These are phyloP conservation scores for Morinoia aosen DNA, from an alignment of 2,888 invertebrate species.

Conservation along the genomic window DNA sequence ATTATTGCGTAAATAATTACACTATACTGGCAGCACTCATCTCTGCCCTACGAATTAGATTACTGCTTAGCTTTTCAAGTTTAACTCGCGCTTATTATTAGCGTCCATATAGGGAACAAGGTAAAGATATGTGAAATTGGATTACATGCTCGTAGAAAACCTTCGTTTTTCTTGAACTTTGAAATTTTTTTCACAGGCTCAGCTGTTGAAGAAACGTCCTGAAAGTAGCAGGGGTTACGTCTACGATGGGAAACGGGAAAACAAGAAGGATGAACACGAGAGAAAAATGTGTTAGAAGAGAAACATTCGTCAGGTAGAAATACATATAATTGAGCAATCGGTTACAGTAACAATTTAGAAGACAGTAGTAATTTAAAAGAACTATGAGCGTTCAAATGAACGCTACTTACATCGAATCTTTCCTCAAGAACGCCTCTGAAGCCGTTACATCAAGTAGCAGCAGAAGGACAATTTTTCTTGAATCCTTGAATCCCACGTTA, in stretches of 20 bases:
- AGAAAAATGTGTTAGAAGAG: neutral
- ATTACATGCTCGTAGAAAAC: neutral
- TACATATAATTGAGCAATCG: neutral
- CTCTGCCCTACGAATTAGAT: neutral
- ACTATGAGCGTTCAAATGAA: neutral
- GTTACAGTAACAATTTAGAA: neutral
- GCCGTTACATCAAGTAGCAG: neutral
- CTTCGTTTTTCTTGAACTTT: too few species aligned
- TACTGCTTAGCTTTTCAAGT: neutral
- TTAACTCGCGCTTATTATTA: neutral
- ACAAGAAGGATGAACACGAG: neutral
- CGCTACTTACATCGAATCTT: neutral
- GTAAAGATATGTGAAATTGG: neutral
- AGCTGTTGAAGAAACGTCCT: too few species aligned
- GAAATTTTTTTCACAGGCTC: too few species aligned
- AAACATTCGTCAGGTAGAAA: neutral
- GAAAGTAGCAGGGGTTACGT: too few species aligned
- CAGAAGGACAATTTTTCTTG: neutral
- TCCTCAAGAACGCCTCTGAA: neutral
- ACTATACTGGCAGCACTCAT: neutral
- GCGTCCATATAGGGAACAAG: neutral
- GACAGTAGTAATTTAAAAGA: neutral
- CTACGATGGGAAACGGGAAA: too few species aligned
- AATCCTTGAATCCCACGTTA: neutral
- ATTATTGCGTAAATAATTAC: neutral